Base-by-base conservation (phyloP, 2,797 vertebrate genomes). In the Hoplostethus atlanticus region DNA sequence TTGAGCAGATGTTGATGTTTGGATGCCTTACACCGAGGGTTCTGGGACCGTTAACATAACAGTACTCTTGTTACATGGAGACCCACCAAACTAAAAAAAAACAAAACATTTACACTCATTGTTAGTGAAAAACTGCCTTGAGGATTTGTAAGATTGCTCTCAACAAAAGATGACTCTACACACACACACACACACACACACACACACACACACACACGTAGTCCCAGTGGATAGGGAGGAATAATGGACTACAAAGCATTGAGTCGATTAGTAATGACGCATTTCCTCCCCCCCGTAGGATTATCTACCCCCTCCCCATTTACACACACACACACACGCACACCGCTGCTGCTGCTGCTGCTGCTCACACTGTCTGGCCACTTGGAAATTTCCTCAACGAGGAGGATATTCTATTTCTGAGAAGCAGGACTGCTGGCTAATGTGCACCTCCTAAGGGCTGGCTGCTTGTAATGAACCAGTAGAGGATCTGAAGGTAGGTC, bases 401-500 rank as follows among this genome's bases (percentile, higher is more conserved):
- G 76, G 87, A 92, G 92, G 88, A 90, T 83, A 84, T 90, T 86
- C 79, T 63, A 48, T 76, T 71, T 81, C 71, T 17, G 78, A 82
- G 89, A 48, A 90, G 87, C 89, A 83, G 83, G 76, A 77, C 84
- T 72, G 84, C 84, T 80, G 76, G 84, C 77, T 58, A 47, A 81
- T 76, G 87, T 81, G 88, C 92, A 88, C 89, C 90, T 88, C 48
- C 70, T 81, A 87, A 15, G 73, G 73, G 71, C 86, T 73, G 84
- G 7, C 79, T 53, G 72, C 71, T 62, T 80, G 90, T 83, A 85
- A 93, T 93, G 93, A 91, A 68, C 90, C 87, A 83, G 84, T 86
- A 86, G 88, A 84, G 78, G 64, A 86, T 64, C 85, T 63, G 74
- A 88, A 92, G 94, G 94, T 94, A 93, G 79, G 93, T 87, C 31